Base-by-base conservation (phyloP, 2,888 invertebrate genomes). In the Melolontha melolontha region DNA sequence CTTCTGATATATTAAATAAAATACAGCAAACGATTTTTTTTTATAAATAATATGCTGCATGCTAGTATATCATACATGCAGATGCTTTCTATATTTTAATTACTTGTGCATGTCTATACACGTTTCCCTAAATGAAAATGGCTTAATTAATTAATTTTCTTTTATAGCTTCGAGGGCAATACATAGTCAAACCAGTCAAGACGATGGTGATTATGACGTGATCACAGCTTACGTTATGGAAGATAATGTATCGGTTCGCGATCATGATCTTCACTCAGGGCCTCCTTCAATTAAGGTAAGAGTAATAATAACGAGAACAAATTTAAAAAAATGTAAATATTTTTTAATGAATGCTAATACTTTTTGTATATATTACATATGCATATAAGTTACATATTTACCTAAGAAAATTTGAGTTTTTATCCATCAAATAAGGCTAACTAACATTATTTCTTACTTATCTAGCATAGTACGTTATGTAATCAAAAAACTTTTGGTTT, bases 141-240 rank as follows among this genome's bases (percentile, higher is more conserved):
- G 10, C 34, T 10, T 8, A 34, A 2, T 22, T 4, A 16, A 29
- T 14, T 17, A 50, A 29, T 34, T 54, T 22, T 27, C 14, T 17
- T 42, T 79, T 81, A 63, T 73, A 79, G 82, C 79, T 17, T 75
- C 81, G 34, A 75, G 81, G 70, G 76, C 80, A 14, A 78, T 81
- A 40, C 81, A 85, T 81, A 76, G 85, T 81, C 75, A 85, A 84
- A 85, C 86, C 81, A 86, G 86, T 68, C 90, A 90, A 67, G 93
- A 93, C 80, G 94, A 94, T 79, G 91, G 91, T 69, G 94, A 94
- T 79, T 94, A 94, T 81, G 94, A 95, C 79, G 94, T 95, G 76
- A 95, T 95, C 52, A 82, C 83, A 14, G 83, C 83, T 17, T 84
- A 83, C 80, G 93, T 94, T 71, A 93, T 94, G 77, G 95, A 95